Evolutionary conservation across 2,113 vertebrate species (phyloP), one percentile per base, ranked within the genome.

Genomic region (Strix aluco): DNA sequence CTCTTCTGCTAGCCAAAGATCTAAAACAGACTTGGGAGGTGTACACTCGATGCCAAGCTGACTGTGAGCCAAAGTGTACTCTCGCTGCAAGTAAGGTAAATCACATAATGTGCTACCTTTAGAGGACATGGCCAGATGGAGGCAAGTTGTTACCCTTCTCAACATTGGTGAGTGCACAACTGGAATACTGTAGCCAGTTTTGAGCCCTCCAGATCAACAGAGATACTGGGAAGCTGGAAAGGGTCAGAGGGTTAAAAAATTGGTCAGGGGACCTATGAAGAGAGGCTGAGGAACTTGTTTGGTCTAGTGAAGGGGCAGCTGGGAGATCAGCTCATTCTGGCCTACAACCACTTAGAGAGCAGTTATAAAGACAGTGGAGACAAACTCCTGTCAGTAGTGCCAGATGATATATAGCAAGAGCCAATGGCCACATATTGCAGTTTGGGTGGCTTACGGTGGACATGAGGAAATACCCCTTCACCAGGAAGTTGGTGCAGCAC

Each of bases 401-500:
- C 44, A 54, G 72, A 7, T 54, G 26, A 22, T 38, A 2, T 0
- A 4, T 20, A 6, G 25, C 19, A 47, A 42, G 27, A 47, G 36
- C 16, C 19, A 46, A 0, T 9, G 49, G 63, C 17, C 40, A 69
- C 30, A 19, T 14, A 0, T 0, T 49, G 61, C 29, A 51, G 46
- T 62, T 57, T 63, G 70, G 21, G 59, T 54, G 42, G 15, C 20
- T 61, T n/a, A 10, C 4, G 18, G 29, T 32, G 36, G 40, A 9
- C 9, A 0, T 25, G 51, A 66, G 32, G 52, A 61, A 29, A 20
- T 32, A 7, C 2, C 19, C 19, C 3, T 58, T 82, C 36, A 80
- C 32, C 21, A 15, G 25, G n/a, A 82, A 14, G 22, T 52, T 47
- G 34, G 22, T 82, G 51, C 55, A 81, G 46, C 40, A 10, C 18